These are phyloP conservation scores for Xestia ashworthii DNA, from an alignment of 2,888 invertebrate genomes.

Conservation along the genomic window DNA sequence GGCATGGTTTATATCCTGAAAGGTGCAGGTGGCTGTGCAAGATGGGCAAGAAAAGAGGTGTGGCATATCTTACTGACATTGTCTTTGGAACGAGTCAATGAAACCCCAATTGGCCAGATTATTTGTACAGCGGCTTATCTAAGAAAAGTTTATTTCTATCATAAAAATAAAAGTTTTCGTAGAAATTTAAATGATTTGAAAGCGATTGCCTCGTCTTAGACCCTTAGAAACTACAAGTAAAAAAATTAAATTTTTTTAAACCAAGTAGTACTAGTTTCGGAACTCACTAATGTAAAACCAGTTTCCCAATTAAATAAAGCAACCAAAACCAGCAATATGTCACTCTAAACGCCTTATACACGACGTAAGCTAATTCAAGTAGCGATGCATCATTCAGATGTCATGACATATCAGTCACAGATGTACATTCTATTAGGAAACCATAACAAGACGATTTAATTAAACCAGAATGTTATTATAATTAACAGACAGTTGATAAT, in stretches of 20 bases:
- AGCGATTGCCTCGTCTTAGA: not conserved
- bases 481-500: not conserved
- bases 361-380: constrained; percentile 38
- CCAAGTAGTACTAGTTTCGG: not conserved
- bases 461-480: constrained; percentile 29
- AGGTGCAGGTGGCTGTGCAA: no score
- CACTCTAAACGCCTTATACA: constrained; percentile 26
- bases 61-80: no score
- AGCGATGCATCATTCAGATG: constrained; percentile 53
- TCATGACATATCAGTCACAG: constrained; percentile 53
- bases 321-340: constrained; percentile 14
- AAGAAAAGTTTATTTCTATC: no score
- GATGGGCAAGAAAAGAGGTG: no score
- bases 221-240: not conserved
- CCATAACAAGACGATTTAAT: constrained; percentile 47
- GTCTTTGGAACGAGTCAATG: no score
- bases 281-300: not conserved
- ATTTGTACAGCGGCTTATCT: no score
- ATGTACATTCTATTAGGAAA: constrained; percentile 33
- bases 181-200: no score
- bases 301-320: not conserved
- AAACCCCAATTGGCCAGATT: no score
- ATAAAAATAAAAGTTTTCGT: not conserved
- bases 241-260: not conserved
- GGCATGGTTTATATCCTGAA: no score